Percentiles rank a stretch among this genome's conserved stretches.
These are phyloP conservation scores for Eupithecia centaureata DNA, from an alignment of 2,888 invertebrate species.

Conservation along the genomic window DNA sequence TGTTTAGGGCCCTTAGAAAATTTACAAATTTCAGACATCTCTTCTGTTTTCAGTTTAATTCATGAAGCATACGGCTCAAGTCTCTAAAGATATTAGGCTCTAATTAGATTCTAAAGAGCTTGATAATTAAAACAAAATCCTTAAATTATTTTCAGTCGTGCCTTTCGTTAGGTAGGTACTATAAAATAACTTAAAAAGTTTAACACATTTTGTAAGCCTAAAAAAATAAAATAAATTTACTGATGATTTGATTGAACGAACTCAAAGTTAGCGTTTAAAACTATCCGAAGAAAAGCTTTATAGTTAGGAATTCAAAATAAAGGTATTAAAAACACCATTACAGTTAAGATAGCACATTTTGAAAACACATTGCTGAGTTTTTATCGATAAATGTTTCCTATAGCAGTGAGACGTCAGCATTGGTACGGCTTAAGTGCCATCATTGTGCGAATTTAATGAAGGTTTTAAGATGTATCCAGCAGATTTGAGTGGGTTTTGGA, in stretches of 20 bases:
- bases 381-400: neutral
- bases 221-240: too few relatives aligned
- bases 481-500: conserved; percentile 46
- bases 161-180: neutral
- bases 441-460: conserved; percentile 44
- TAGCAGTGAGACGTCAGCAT: neutral
- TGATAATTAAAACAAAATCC: neutral
- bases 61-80: conserved; percentile 8
- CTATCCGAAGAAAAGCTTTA: neutral
- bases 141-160: neutral
- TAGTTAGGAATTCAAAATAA: neutral
- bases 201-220: too few relatives aligned
- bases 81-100: conserved; percentile 16
- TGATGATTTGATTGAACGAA: too few relatives aligned
- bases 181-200: neutral
- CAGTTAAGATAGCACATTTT: neutral
- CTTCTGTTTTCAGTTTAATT: neutral
- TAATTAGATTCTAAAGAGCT: conserved; percentile 9
- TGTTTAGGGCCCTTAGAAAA: neutral
- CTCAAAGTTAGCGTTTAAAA: neutral
- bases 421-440: conserved; percentile 16
- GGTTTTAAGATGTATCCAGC: conserved; percentile 31
- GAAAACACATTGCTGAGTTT: neutral
- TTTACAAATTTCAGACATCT: neutral
- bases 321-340: neutral